These are phyloP conservation scores for Epirrhoe tristata DNA, from an alignment of 2,888 invertebrate species.

Conservation along the genomic window DNA sequence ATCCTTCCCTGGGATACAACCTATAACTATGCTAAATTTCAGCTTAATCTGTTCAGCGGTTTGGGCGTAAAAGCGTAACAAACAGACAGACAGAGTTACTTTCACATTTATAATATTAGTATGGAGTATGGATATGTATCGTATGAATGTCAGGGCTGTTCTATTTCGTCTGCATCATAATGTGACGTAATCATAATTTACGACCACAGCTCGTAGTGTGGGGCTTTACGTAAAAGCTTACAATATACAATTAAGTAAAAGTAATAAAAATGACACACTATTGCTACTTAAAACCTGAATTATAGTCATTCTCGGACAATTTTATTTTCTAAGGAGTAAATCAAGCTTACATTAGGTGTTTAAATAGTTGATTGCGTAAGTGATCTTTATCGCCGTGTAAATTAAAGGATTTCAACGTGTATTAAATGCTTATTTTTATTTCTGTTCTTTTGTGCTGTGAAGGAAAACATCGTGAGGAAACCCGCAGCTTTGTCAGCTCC, in stretches of 20 bases:
- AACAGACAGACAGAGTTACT: too few relatives aligned
- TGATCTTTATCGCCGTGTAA: slow-evolving; percentile 18
- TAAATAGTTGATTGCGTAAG: slow-evolving; percentile 29
- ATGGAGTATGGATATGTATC: too few relatives aligned
- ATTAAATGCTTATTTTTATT: slow-evolving; percentile 2
- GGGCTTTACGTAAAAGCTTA: slow-evolving; percentile 37
- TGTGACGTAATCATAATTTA: slow-evolving; percentile 37
- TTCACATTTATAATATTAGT: too few relatives aligned
- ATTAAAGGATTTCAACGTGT: slow-evolving; percentile 22
- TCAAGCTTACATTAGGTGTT: slow-evolving; percentile 30
- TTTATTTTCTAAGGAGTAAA: slow-evolving; percentile 34
- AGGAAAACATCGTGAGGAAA: too few relatives aligned
- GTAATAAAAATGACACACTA: slow-evolving; percentile 37
- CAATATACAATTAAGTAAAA: slow-evolving; percentile 36
- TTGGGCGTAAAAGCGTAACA: too few relatives aligned
- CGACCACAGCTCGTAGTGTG: slow-evolving; percentile 21
- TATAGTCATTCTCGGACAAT: slow-evolving; percentile 33
- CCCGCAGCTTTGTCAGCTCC: too few relatives aligned
- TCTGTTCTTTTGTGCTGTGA: too few relatives aligned
- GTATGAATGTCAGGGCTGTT: slow-evolving; percentile 14
- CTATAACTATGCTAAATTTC: too few relatives aligned
- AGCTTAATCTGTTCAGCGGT: too few relatives aligned
- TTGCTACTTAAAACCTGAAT: slow-evolving; percentile 38
- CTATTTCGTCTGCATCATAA: slow-evolving; percentile 22
- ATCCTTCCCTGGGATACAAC: too few relatives aligned